Conservation (phyloP, 2,113 vertebrate species). For the Clinocottus analis region DNA sequence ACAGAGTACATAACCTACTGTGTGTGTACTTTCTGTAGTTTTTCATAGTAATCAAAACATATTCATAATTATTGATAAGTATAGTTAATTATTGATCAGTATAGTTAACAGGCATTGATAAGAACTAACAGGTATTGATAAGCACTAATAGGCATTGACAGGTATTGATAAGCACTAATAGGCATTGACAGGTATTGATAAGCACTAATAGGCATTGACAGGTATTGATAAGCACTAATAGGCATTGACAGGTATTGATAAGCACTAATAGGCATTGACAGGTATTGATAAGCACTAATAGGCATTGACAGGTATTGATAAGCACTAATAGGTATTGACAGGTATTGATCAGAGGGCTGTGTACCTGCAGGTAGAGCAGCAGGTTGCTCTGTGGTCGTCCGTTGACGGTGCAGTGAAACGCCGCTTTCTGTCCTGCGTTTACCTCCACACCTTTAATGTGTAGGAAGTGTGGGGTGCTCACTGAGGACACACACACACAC, state of each 20-base stretch:
- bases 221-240: neutral
- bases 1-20: neutral
- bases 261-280: neutral
- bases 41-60: too few species aligned
- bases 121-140: neutral
- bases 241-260: constrained; percentile 20
- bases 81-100: neutral
- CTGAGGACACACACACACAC: constrained; percentile 73
- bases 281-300: neutral
- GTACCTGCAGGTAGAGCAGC: constrained; percentile 90
- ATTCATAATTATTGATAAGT: neutral
- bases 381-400: constrained; percentile 86
- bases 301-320: neutral
- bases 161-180: neutral
- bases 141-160: neutral
- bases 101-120: neutral
- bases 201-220: neutral
- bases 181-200: too few species aligned
- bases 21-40: too few species aligned
- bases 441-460: constrained; percentile 96
- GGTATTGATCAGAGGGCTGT: neutral
- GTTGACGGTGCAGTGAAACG: constrained; percentile 93
- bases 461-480: constrained; percentile 94
- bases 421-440: constrained; percentile 92
- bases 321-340: neutral